Base-by-base conservation (phyloP, 2,797 vertebrate genomes). In the Crocidura indochinensis region DNA sequence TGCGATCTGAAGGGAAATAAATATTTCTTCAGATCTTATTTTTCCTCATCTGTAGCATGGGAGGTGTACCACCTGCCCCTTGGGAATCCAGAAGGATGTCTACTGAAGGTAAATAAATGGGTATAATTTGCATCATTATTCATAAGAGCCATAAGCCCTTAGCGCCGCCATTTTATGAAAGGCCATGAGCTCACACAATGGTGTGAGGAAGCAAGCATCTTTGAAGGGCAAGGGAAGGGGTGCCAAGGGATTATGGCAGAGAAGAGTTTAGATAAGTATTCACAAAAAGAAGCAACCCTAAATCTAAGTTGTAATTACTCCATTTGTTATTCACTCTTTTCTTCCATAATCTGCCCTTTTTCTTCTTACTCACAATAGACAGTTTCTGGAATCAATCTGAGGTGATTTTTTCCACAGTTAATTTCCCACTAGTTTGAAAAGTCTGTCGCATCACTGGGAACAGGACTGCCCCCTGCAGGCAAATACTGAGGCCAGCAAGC, bases 281-380 rank as follows among this genome's bases (percentile, higher is more conserved):
- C 26, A 22, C 2, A 62, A 12, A 8, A 4, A 27, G 71, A 89
- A 84, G 53, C n/a, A 67, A 19, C 19, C 76, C 38, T 91, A 62
- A 64, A 19, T 75, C 15, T 65, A 17, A 2, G n/a, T 15, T n/a
- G 6, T 19, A 53, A 74, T 27, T 24, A 47, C 10, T 11, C 20
- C 12, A 10, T 17, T 49, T 60, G 24, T 3, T n/a, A 12, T 6
- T 78, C 69, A 8, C 17, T 10, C 17, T 91, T 56, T 69, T 51
- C 85, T 60, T 91, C 31, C 15, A 49, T 53, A 88, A 87, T 46
- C 44, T 81, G 73, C 17, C 11, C 7, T 47, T 49, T 73, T 65
- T 4, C 27, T 62, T 7, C 3, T 2, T 77, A 15, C 27, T 64
- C 12, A 10, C 0, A 1, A 19, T 10, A 26, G 14, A 65, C 67